Percentiles rank a stretch among this genome's conserved stretches.
phyloP scores from a whole-genome alignment of 2,797 vertebrate species.

The Geotria australis region DNA sequence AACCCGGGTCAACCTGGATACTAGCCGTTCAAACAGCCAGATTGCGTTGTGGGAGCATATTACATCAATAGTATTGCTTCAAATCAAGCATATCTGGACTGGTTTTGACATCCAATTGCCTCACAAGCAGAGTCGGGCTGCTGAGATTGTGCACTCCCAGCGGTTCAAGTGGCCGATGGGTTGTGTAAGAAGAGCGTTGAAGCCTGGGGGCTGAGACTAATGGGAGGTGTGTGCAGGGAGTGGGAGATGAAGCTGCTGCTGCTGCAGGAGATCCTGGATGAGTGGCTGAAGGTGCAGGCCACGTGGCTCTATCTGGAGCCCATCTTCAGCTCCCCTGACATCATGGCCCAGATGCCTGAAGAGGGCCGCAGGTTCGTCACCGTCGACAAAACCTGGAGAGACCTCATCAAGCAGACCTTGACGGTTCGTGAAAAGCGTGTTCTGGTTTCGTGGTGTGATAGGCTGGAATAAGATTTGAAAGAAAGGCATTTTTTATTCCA shows the following conservation, averaged over 20 bases:
- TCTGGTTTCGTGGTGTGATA: background rate
- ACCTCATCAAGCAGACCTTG: conserved; percentile 25
- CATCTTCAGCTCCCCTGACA: conserved; percentile 57
- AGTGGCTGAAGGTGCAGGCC: conserved; percentile 52
- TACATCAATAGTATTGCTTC: too few species aligned
- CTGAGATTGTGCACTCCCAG: too few species aligned
- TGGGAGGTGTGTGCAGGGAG: conserved; percentile 10
- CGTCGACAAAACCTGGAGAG: conserved; percentile 46
- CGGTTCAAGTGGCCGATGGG: too few species aligned
- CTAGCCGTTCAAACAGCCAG: too few species aligned
- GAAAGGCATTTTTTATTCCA: background rate
- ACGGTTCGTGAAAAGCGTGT: conserved; percentile 12
- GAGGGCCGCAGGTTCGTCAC: conserved; percentile 27
- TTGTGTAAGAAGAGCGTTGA: too few species aligned
- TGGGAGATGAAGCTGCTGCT: conserved; percentile 44
- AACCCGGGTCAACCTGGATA: too few species aligned
- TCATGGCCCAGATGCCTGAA: conserved; percentile 53
- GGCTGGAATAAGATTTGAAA: background rate
- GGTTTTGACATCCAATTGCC: too few species aligned
- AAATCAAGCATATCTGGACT: too few species aligned
- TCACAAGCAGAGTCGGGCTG: too few species aligned
- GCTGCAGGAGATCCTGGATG: conserved; percentile 45
- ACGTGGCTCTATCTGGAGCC: conserved; percentile 56
- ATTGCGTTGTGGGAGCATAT: too few species aligned
- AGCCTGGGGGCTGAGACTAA: too few species aligned